These are phyloP conservation scores for Coracias cyanogaster DNA, from an alignment of 2,797 vertebrate genomes.

Conservation along the genomic window DNA sequence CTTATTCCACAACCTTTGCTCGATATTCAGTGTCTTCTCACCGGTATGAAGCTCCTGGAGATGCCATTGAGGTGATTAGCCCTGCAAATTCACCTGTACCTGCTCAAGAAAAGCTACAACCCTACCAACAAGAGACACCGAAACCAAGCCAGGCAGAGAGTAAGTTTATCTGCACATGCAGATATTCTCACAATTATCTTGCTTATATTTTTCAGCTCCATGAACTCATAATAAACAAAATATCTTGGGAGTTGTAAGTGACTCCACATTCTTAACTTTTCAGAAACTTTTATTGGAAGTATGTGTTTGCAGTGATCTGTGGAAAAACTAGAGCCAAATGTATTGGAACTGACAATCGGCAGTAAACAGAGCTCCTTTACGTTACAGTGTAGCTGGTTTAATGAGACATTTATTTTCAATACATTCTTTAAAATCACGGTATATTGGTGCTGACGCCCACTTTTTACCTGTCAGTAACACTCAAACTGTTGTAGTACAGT, in stretches of 20 bases:
- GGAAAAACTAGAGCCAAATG: not conserved
- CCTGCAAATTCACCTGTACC: slow-evolving; percentile 93
- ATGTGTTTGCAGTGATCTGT: not conserved
- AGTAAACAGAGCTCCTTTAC: not conserved
- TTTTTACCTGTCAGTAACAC: not conserved
- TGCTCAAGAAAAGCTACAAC: slow-evolving; percentile 88
- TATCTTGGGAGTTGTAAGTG: not conserved
- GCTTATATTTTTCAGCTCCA: not conserved
- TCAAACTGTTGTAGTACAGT: not conserved
- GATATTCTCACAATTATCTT: not conserved
- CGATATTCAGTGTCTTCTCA: slow-evolving; percentile 87
- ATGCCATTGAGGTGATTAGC: slow-evolving; percentile 96
- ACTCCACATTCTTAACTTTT: not conserved
- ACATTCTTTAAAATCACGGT: not conserved
- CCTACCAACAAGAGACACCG: slow-evolving; percentile 81
- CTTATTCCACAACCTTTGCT: slow-evolving; percentile 18
- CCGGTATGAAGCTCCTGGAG: slow-evolving; percentile 90
- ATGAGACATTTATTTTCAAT: not conserved
- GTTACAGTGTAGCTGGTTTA: not conserved
- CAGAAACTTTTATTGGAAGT: not conserved
- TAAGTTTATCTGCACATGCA: slow-evolving; percentile 61
- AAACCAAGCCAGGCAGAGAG: slow-evolving; percentile 86
- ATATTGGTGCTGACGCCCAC: not conserved
- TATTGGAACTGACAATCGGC: not conserved
- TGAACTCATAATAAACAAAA: not conserved